phyloP scores from a whole-genome alignment of 2,888 invertebrate species.

The Lasioglossum zephyrum region DNA sequence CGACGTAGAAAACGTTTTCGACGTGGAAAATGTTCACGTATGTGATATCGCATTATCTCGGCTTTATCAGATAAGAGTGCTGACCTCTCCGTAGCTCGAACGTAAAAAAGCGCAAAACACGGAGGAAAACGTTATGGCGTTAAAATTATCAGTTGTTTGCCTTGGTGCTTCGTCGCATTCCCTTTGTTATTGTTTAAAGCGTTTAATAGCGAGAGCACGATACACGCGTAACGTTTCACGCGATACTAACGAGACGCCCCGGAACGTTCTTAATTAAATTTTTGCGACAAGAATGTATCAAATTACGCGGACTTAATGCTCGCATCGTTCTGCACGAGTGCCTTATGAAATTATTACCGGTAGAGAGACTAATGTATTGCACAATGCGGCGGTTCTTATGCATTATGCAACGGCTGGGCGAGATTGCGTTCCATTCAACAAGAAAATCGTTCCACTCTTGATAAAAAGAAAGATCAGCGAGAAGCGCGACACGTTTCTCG shows the following conservation, averaged over 20 bases:
- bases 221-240: neutral
- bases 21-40: neutral
- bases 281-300: neutral
- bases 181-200: neutral
- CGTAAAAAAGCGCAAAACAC: neutral
- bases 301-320: conserved; percentile 21
- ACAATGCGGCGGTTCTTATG: conserved; percentile 33
- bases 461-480: neutral
- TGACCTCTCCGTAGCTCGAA: neutral
- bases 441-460: conserved; percentile 8
- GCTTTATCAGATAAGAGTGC: conserved; percentile 47
- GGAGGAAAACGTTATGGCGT: neutral
- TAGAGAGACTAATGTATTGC: conserved; percentile 25
- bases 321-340: conserved; percentile 27
- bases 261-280: conserved; percentile 23
- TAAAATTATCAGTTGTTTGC: neutral
- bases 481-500: neutral
- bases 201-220: neutral
- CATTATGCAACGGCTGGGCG: conserved; percentile 40
- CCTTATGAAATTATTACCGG: conserved; percentile 40
- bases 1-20: neutral
- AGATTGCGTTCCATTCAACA: conserved; percentile 32
- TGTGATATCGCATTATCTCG: conserved; percentile 39
- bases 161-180: neutral
- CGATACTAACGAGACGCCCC: neutral